Percentiles rank a stretch among this genome's conserved stretches.
Conservation (phyloP, 2,113 vertebrate species). For the Triplophysa dalaica region DNA sequence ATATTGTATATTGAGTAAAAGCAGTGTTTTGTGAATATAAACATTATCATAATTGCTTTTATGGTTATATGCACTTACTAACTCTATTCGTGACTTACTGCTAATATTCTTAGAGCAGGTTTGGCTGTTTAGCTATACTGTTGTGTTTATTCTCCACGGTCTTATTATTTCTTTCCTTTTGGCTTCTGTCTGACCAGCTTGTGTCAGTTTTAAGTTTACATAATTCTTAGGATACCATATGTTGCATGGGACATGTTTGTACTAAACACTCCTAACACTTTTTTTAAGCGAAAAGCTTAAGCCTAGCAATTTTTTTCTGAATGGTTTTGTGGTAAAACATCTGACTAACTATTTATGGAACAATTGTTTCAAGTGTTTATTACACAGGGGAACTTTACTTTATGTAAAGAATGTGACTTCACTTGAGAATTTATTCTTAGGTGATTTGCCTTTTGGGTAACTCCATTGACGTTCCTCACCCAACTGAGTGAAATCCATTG, state of each 20-base stretch:
- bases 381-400: neutral
- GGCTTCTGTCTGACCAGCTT: too few species aligned
- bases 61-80: too few species aligned
- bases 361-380: neutral
- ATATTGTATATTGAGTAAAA: too few species aligned
- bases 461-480: conserved; percentile 25
- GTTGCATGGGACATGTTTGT: neutral
- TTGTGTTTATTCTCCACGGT: too few species aligned
- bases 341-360: neutral
- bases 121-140: too few species aligned
- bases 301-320: too few species aligned
- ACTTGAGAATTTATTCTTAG: conserved; percentile 7
- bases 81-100: too few species aligned
- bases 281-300: too few species aligned
- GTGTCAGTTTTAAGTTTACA: neutral
- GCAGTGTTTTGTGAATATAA: too few species aligned
- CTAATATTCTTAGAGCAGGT: too few species aligned
- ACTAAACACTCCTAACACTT: neutral
- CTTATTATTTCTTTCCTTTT: too few species aligned
- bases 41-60: too few species aligned
- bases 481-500: conserved; percentile 8
- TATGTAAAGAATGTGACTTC: neutral
- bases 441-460: neutral
- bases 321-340: neutral
- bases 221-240: neutral